Evolutionary conservation across 2,888 invertebrate genomes (phyloP).

Genomic region (Mesoligia furuncula): DNA sequence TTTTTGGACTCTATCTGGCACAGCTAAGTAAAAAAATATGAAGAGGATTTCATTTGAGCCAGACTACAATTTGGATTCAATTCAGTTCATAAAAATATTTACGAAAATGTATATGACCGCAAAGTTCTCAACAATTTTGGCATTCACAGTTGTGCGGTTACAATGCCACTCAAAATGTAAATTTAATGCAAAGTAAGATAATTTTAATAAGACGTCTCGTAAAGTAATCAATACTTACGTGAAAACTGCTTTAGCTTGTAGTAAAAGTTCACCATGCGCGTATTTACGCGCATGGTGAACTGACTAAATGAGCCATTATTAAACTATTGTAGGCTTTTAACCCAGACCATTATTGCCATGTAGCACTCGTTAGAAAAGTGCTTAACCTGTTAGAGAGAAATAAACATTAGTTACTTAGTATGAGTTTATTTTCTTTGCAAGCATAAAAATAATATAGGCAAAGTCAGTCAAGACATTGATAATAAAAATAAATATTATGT

Average conservation of each 20-base stretch:
- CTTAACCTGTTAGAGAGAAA: background rate
- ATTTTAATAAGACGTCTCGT: background rate
- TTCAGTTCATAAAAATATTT: background rate
- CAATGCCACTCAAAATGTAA: background rate
- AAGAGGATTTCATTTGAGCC: background rate
- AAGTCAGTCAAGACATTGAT: background rate
- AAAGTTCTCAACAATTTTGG: background rate
- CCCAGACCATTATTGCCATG: conserved; percentile 38
- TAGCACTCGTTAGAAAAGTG: conserved; percentile 28
- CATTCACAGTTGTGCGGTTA: background rate
- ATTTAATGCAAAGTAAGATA: conserved; percentile 5
- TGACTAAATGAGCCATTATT: conserved; percentile 28
- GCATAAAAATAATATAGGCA: background rate
- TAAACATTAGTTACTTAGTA: background rate
- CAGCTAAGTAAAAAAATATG: background rate
- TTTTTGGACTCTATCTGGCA: accelerated
- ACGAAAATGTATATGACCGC: background rate
- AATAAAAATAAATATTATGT: background rate
- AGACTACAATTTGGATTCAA: background rate
- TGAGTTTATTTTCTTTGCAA: background rate
- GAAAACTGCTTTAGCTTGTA: conserved; percentile 22
- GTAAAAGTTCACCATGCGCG: conserved; percentile 37
- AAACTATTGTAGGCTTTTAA: conserved; percentile 46
- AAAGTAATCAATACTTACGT: conserved; percentile 8
- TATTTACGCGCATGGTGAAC: no score